These are phyloP conservation scores for Danionella cerebrum DNA, from an alignment of 2,113 vertebrate genomes.

Conservation along the genomic window DNA sequence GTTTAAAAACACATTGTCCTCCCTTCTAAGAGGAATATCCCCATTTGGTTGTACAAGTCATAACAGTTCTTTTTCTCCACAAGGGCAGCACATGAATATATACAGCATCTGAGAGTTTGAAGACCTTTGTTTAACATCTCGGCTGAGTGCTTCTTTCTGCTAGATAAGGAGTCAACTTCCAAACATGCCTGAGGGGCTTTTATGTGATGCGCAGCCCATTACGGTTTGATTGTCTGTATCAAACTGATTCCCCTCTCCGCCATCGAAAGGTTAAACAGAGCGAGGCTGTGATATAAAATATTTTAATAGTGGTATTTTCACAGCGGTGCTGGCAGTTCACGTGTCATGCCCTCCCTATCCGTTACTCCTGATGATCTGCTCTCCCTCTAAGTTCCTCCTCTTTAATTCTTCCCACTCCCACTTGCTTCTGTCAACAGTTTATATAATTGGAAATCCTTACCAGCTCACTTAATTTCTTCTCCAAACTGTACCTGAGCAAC, in stretches of 20 bases:
- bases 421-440: slow-evolving; percentile 58
- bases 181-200: slow-evolving; percentile 50
- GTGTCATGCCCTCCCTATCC: slow-evolving; percentile 70
- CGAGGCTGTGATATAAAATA: slow-evolving; percentile 66
- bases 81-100: not conserved
- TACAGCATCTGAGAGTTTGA: slow-evolving; percentile 20
- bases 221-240: slow-evolving; percentile 67
- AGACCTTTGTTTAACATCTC: slow-evolving; percentile 41
- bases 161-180: slow-evolving; percentile 46
- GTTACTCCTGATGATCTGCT: slow-evolving; percentile 67
- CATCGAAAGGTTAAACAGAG: slow-evolving; percentile 63
- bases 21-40: slow-evolving; percentile 15
- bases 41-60: slow-evolving; percentile 1
- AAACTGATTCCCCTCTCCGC: slow-evolving; percentile 46
- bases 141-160: slow-evolving; percentile 29
- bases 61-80: not conserved
- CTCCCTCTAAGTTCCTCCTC: slow-evolving; percentile 55
- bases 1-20: slow-evolving; percentile 5
- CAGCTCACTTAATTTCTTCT: slow-evolving; percentile 88
- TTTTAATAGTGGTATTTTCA: slow-evolving; percentile 72
- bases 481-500: slow-evolving; percentile 87
- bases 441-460: slow-evolving; percentile 73
- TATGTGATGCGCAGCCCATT: slow-evolving; percentile 48
- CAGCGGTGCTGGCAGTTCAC: slow-evolving; percentile 61
- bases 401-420: slow-evolving; percentile 60